Conservation (phyloP, 2,888 invertebrate species). For the Apodemia zela region DNA sequence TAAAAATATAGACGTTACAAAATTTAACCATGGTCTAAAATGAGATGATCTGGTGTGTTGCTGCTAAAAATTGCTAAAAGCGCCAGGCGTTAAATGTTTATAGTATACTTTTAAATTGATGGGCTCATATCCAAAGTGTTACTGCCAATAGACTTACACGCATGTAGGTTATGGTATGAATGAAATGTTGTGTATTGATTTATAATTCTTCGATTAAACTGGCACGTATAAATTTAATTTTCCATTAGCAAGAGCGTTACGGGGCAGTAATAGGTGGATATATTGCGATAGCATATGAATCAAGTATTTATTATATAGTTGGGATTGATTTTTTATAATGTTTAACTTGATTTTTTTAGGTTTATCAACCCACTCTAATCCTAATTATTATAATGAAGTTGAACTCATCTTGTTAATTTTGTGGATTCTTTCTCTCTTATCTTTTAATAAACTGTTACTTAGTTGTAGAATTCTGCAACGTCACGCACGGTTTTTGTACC, state of each 20-base stretch:
- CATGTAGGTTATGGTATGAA: constrained; percentile 5
- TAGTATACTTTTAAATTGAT: constrained; percentile 8
- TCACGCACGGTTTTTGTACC: too few species aligned
- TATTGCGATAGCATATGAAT: background rate
- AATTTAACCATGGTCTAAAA: background rate
- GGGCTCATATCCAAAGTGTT: constrained; percentile 11
- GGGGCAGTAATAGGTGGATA: constrained; percentile 19
- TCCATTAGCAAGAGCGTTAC: constrained; percentile 55
- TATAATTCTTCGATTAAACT: constrained; percentile 11
- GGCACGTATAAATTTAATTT: constrained; percentile 47
- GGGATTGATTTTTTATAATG: background rate
- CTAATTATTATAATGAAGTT: too few species aligned
- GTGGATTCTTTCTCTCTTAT: too few species aligned
- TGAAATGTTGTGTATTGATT: constrained; percentile 5
- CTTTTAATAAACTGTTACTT: too few species aligned
- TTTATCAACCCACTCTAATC: too few species aligned
- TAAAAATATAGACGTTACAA: constrained; percentile 10
- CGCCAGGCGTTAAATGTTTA: background rate
- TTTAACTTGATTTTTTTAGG: too few species aligned
- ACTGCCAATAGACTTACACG: constrained; percentile 1
- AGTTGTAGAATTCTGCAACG: too few species aligned
- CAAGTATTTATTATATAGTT: background rate
- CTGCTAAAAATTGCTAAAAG: background rate
- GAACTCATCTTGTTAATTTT: too few species aligned
- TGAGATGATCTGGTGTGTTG: background rate